A percentile compares a stretch with the other conserved stretches of the same genome.
Conservation (phyloP, 1,140 invertebrate species). For the Halesus radiatus region DNA sequence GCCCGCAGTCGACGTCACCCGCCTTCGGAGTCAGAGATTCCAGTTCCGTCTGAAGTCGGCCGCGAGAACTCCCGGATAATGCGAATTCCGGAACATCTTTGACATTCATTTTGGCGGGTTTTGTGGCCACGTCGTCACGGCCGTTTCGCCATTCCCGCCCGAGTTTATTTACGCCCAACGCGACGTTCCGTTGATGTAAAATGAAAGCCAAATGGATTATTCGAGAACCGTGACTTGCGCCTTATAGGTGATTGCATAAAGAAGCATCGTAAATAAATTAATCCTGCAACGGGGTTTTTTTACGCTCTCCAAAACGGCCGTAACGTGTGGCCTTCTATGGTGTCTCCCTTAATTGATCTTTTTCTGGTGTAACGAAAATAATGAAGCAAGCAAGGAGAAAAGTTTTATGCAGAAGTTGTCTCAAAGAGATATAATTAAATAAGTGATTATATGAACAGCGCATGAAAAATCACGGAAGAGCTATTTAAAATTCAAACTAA, state of each 20-base stretch:
- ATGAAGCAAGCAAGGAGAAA: too few species aligned
- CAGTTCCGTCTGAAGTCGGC: conserved; percentile 8
- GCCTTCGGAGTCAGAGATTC: not conserved
- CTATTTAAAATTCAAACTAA: too few species aligned
- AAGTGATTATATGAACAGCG: too few species aligned
- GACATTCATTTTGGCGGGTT: conserved; percentile 20
- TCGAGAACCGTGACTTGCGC: not conserved
- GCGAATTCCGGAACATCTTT: conserved; percentile 11
- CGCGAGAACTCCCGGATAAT: conserved; percentile 8
- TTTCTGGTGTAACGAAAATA: too few species aligned
- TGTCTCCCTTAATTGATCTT: too few species aligned
- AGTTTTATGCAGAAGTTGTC: too few species aligned
- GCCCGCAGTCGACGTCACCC: conserved; percentile 14
- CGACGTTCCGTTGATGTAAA: not conserved
- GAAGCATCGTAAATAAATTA: too few species aligned
- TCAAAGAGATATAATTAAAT: too few species aligned
- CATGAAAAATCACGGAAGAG: too few species aligned
- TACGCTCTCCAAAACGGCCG: too few species aligned
- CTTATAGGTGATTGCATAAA: not conserved
- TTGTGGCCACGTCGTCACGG: not conserved
- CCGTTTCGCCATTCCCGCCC: not conserved
- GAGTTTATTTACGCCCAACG: not conserved
- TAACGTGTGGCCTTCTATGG: too few species aligned
- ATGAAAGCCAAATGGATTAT: not conserved
- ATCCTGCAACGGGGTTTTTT: too few species aligned